phyloP scores from a whole-genome alignment of 1,140 invertebrate species.

The Sarcophaga bullata region DNA sequence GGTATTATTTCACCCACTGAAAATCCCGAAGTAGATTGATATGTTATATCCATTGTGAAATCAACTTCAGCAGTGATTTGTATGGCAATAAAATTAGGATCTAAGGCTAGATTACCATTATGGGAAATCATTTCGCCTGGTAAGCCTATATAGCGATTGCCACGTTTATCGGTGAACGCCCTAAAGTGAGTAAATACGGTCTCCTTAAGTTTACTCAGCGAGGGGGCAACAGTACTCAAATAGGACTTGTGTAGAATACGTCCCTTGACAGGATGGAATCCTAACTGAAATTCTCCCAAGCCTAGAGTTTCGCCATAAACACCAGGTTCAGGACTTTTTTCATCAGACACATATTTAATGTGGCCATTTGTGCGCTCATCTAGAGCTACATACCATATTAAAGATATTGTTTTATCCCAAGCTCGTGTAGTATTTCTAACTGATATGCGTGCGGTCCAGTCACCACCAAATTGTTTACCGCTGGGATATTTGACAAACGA shows the following conservation, averaged over 20 bases:
- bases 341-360: constrained; percentile 68
- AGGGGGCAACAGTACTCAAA: constrained; percentile 76
- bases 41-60: constrained; percentile 86
- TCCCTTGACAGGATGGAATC: constrained; percentile 67
- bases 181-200: constrained; percentile 76
- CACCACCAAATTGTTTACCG: constrained; percentile 84
- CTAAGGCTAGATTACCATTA: constrained; percentile 66
- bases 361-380: constrained; percentile 75
- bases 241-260: constrained; percentile 77
- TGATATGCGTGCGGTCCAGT: constrained; percentile 90
- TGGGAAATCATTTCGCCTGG: constrained; percentile 71
- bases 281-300: constrained; percentile 79
- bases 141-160: constrained; percentile 71
- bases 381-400: constrained; percentile 82
- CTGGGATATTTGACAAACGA: constrained; percentile 88
- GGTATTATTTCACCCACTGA: constrained; percentile 53
- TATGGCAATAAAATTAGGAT: constrained; percentile 85
- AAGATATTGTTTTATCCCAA: constrained; percentile 69
- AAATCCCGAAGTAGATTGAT: constrained; percentile 74
- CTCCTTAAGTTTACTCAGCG: constrained; percentile 81
- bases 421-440: constrained; percentile 68
- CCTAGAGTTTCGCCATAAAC: constrained; percentile 81
- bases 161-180: constrained; percentile 69
- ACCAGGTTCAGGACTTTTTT: constrained; percentile 72
- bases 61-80: constrained; percentile 84